Evolutionary conservation across 2,888 invertebrate species (phyloP), one percentile per base, ranked within the genome.

Genomic region (Ypsolopha scabrella): DNA sequence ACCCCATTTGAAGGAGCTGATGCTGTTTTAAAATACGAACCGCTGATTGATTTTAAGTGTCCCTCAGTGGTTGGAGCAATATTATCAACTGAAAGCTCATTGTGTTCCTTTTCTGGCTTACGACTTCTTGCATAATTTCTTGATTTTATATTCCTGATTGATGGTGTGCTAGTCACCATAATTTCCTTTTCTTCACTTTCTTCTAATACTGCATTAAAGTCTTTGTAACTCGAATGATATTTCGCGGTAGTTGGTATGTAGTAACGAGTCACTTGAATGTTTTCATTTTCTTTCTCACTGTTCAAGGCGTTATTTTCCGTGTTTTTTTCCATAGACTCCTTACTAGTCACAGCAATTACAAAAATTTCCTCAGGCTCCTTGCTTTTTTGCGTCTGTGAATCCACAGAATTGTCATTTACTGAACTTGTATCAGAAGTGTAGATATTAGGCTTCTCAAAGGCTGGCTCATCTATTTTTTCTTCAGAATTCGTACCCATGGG

Each of bases 1-100:
- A 83, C 85, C 59, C 76, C 81, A 67, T 83, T 86, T 52, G 72
- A 75, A 52, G 80, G 71, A 41, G 78, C 67, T 62, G 83, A 80
- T 1, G 80, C 79, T 11, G 80, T 75, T 59, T 83, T 85, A 7
- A 78, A 72, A 58, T 71, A 79, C 6, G 71, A 62, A 55, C 82
- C 82, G 56, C 75, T 73, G 53, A 70, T 78, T 62, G 82, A 83
- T 55, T 72, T 75, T 24, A 68, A 54, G 52, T 62, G 74, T 53
- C 77, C 79, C 51, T 68, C 65, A 11, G 66, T 61, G 54, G 68
- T 65, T 13, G 69, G 63, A 50, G 55, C 56, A n/a, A 62, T 61
- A 45, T 60, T 50, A 52, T 57, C 56, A 51, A 36, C 8, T 1
- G 47, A 37, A 7, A 37, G n/a, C 9, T 8, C 36, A 9, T 37